phyloP scores from a whole-genome alignment of 2,797 vertebrate species.

The Cynopterus sphinx region DNA sequence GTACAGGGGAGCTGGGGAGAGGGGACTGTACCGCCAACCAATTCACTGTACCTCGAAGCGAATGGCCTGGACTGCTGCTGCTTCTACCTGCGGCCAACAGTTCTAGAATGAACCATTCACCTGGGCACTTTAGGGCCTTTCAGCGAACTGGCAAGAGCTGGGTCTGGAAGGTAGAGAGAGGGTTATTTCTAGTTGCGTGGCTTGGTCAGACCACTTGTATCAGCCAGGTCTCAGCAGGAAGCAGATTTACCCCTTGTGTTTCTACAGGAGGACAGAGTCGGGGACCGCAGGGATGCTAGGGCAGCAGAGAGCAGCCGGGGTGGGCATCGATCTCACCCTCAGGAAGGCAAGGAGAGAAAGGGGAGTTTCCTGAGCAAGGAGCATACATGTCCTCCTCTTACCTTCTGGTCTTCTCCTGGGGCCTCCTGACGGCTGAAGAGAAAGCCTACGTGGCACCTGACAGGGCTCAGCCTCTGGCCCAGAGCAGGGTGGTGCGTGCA shows the following conservation, averaged over 20 bases:
- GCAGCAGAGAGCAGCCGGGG: accelerated
- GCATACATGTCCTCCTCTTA: neutral
- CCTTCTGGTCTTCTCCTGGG: neutral
- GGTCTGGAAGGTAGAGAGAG: neutral
- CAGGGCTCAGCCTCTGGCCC: neutral
- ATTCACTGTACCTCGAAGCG: too few relatives aligned
- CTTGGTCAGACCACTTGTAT: neutral
- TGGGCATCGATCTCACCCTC: too few relatives aligned
- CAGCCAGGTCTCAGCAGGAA: neutral
- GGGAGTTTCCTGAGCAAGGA: neutral
- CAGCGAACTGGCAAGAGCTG: neutral
- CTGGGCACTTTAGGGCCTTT: too few relatives aligned
- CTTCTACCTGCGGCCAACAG: neutral
- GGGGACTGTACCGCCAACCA: too few relatives aligned
- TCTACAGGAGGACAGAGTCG: neutral
- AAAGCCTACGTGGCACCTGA: neutral
- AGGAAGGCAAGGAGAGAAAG: neutral
- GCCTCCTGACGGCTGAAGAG: neutral
- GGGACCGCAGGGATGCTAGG: neutral
- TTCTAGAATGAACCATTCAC: neutral
- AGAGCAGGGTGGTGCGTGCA: neutral
- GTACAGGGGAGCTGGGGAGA: too few relatives aligned
- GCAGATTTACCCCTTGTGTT: neutral
- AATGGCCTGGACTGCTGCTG: accelerated
- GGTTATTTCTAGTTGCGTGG: accelerated